Conservation (phyloP, 2,113 vertebrate genomes). For the Nothocercus nigrocapillus region DNA sequence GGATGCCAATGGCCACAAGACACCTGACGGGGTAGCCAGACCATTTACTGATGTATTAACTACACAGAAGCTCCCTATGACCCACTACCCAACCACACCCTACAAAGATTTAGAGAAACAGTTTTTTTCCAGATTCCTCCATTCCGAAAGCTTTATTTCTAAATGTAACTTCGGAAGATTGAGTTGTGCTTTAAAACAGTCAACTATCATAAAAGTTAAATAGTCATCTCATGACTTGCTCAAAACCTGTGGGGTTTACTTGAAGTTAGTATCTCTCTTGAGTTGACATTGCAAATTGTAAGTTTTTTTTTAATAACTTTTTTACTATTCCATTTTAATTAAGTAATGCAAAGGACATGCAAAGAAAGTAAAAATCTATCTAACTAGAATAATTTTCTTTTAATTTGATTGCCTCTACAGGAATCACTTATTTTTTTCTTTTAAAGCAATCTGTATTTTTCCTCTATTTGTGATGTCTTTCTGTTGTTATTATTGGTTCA, state of each 20-base stretch:
- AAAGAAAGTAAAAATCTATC: neutral
- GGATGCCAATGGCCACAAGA: neutral
- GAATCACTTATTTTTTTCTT: constrained; percentile 58
- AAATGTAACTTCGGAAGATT: neutral
- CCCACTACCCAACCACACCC: neutral
- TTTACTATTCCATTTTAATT: neutral
- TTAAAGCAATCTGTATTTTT: constrained; percentile 29
- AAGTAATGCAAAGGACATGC: neutral
- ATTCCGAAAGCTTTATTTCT: neutral
- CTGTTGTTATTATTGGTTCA: constrained; percentile 4
- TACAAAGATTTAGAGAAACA: neutral
- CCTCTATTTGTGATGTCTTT: constrained; percentile 59
- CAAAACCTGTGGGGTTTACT: neutral
- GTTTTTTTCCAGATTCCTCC: neutral
- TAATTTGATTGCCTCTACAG: constrained; percentile 58
- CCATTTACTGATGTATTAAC: neutral
- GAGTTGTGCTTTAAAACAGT: neutral
- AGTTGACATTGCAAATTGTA: neutral
- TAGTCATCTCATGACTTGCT: neutral
- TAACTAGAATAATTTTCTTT: constrained; percentile 40
- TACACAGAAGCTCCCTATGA: neutral
- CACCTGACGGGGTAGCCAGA: neutral
- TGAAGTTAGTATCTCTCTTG: neutral
- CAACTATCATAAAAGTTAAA: neutral
- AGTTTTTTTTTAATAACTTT: neutral